Evolutionary conservation across 2,888 invertebrate species (phyloP), one percentile per base, ranked within the genome.

Genomic region (Mesoligia furuncula): DNA sequence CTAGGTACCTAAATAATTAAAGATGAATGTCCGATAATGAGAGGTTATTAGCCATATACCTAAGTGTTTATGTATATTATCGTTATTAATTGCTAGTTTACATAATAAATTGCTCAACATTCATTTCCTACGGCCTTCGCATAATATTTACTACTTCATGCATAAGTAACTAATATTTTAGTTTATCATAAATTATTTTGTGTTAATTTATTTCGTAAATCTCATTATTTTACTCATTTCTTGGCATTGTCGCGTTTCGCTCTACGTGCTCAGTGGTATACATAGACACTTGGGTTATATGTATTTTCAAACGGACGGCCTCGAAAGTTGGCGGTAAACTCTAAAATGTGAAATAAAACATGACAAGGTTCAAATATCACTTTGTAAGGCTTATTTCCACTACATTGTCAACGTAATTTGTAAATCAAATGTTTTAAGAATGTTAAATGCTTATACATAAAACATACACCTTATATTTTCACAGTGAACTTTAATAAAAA

Each of bases 51-150:
- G 48, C 39, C n/a, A 57, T 71, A 73, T 66, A 45, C 48, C 77
- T 57, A 73, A 84, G 70, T 84, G 42, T 73, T 65, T 81, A 73
- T 77, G 81, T 84, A 76, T 79, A 72, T 78, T 81, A 57, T 62
- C 9, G 15, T 64, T 62, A 68, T 31, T 59, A 42, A 81, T 73
- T 59, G 45, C 64, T 67, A 57, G 13, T 51, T 59, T 45, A 66
- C 73, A 73, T 80, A 77, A 78, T 75, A 73, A 78, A 85, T 78
- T 78, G 85, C 67, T 81, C 77, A 81, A 77, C 2, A 39, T 75
- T 77, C 7, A 71, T 67, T 77, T 75, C 24, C 65, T 62, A 73
- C 54, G 73, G n/a, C 85, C 69, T 85, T 84, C 64, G 67, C 77
- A 80, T 84, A 84, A 75, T 77, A 71, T 61, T 62, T 51, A 74